These are phyloP conservation scores for Colistium nudipinnis DNA, from an alignment of 2,113 vertebrate genomes.

Conservation along the genomic window DNA sequence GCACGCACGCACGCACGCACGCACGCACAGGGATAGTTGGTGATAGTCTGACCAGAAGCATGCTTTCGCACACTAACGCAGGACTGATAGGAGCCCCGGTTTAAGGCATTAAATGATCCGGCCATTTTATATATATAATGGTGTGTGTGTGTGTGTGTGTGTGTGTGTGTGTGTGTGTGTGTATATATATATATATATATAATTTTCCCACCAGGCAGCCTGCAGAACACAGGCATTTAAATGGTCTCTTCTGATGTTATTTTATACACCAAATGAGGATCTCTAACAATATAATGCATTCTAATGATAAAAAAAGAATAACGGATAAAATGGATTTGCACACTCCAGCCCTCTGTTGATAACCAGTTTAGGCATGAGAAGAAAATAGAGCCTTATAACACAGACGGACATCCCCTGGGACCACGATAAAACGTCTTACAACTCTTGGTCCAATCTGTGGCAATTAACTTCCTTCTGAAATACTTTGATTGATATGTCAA, in stretches of 20 bases:
- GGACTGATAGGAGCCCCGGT: background rate
- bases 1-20: background rate
- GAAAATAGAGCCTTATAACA: background rate
- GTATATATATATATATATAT: no score
- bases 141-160: no score
- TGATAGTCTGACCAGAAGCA: background rate
- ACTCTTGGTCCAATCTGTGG: slow-evolving; percentile 11
- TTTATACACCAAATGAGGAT: background rate
- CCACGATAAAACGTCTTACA: slow-evolving; percentile 9
- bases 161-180: no score
- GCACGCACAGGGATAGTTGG: background rate
- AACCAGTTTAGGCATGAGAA: slow-evolving; percentile 4
- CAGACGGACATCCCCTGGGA: slow-evolving; percentile 11
- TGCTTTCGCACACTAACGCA: slow-evolving; percentile 10
- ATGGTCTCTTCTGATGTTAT: background rate
- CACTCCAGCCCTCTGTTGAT: background rate
- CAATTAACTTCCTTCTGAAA: slow-evolving; percentile 21
- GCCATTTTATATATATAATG: no score
- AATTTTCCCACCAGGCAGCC: no score
- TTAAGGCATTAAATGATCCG: slow-evolving; percentile 3
- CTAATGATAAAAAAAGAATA: background rate
- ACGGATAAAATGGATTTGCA: slow-evolving; percentile 3
- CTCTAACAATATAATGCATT: background rate
- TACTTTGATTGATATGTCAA: background rate
- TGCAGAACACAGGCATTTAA: background rate